Conservation (phyloP, 2,113 vertebrate species). For the Odocoileus hemionus region DNA sequence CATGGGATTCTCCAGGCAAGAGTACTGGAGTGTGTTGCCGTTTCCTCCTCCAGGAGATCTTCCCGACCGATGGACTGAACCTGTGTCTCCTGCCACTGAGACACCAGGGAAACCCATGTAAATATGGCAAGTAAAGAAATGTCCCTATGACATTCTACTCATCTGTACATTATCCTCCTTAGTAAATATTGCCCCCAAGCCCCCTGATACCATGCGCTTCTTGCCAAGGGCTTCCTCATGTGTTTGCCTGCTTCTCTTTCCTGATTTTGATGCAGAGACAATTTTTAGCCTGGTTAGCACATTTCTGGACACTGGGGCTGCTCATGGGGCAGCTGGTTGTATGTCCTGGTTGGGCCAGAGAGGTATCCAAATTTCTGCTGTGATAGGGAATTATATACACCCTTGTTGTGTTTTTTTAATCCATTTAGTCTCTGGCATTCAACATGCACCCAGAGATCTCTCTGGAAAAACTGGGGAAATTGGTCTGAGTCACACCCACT, state of each 20-base stretch:
- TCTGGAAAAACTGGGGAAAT: neutral
- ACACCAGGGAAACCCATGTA: neutral
- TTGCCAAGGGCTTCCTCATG: neutral
- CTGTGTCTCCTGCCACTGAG: neutral
- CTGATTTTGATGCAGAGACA: neutral
- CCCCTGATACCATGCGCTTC: neutral
- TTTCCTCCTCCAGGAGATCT: neutral
- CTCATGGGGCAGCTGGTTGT: neutral
- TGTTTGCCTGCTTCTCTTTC: neutral
- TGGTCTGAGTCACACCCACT: neutral
- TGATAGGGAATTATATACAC: neutral
- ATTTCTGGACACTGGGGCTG: neutral
- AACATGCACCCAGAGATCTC: neutral
- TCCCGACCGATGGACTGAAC: neutral
- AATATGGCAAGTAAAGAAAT: neutral
- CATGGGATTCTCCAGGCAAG: neutral
- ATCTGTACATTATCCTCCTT: neutral
- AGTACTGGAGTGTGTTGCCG: fast-evolving
- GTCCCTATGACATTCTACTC: neutral
- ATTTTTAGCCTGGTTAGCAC: neutral
- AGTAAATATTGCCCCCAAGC: neutral
- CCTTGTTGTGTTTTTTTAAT: neutral
- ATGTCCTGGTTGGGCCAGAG: neutral
- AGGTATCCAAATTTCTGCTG: neutral
- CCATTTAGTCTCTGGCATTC: neutral